phyloP scores from a whole-genome alignment of 1,140 invertebrate species.

The Schlechtendalia chinensis region DNA sequence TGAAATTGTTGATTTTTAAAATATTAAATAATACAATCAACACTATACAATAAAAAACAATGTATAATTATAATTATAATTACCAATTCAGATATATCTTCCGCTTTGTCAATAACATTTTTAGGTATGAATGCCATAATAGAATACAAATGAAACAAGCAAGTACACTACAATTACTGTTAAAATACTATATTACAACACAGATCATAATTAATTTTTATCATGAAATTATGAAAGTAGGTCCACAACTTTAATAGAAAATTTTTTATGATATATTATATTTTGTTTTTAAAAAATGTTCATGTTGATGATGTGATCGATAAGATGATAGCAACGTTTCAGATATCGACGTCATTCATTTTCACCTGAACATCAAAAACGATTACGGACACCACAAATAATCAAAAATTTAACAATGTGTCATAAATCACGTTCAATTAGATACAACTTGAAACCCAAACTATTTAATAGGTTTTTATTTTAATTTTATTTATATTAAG shows the following conservation, averaged over 20 bases:
- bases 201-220: conserved; percentile 6
- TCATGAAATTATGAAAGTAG: conserved; percentile 5
- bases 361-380: background rate
- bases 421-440: too few species aligned
- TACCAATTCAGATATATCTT: conserved; percentile 50
- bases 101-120: conserved; percentile 47
- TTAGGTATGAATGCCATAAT: conserved; percentile 49
- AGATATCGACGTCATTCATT: conserved; percentile 36
- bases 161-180: conserved; percentile 24
- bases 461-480: too few species aligned
- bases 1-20: conserved; percentile 53
- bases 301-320: conserved; percentile 48
- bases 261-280: too few species aligned
- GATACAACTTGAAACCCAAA: too few species aligned
- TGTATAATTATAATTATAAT: conserved; percentile 17
- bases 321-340: conserved; percentile 34
- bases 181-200: background rate
- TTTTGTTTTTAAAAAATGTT: conserved; percentile 39
- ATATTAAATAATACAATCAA: conserved; percentile 4
- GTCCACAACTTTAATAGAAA: background rate
- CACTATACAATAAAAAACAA: background rate
- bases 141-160: background rate
- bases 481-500: too few species aligned
- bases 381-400: too few species aligned
- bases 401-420: too few species aligned